A percentile compares a stretch with the other conserved stretches of the same genome.
Conservation (phyloP, 2,888 invertebrate genomes). For the Scaptomyza caliginosa region DNA sequence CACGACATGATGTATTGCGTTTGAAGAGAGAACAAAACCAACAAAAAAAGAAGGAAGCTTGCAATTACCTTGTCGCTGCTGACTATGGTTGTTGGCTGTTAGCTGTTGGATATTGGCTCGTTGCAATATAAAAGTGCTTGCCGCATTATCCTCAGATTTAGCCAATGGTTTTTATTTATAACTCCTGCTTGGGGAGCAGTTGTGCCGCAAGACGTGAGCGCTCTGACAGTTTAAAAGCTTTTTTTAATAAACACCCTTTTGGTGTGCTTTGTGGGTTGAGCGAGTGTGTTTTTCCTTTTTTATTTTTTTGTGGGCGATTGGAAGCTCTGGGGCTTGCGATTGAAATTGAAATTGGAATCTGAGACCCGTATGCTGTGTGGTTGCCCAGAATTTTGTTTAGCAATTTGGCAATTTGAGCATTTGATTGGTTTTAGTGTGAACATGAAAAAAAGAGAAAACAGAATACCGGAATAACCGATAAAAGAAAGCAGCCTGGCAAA, state of each 20-base stretch:
- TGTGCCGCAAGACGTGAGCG: slow-evolving; percentile 32
- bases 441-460: slow-evolving; percentile 22
- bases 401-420: slow-evolving; percentile 56
- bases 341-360: slow-evolving; percentile 12
- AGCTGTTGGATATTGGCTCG: slow-evolving; percentile 3
- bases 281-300: too few species aligned
- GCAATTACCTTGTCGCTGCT: slow-evolving; percentile 62
- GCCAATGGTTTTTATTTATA: slow-evolving; percentile 71
- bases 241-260: slow-evolving; percentile 69
- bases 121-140: slow-evolving; percentile 38
- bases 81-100: slow-evolving; percentile 1
- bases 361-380: slow-evolving; percentile 17
- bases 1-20: slow-evolving; percentile 66
- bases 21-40: slow-evolving; percentile 21
- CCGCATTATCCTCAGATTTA: slow-evolving; percentile 56
- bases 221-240: slow-evolving; percentile 78
- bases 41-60: slow-evolving; percentile 30
- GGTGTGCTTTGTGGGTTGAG: slow-evolving; percentile 5
- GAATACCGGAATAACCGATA: slow-evolving; percentile 46
- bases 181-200: slow-evolving; percentile 13
- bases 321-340: slow-evolving; percentile 12
- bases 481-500: slow-evolving; percentile 7
- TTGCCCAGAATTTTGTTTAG: slow-evolving; percentile 44
- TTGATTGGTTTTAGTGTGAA: slow-evolving; percentile 71
- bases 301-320: not conserved